Base-by-base conservation (phyloP, 2,113 vertebrate genomes). In the Gymnarchus niloticus region DNA sequence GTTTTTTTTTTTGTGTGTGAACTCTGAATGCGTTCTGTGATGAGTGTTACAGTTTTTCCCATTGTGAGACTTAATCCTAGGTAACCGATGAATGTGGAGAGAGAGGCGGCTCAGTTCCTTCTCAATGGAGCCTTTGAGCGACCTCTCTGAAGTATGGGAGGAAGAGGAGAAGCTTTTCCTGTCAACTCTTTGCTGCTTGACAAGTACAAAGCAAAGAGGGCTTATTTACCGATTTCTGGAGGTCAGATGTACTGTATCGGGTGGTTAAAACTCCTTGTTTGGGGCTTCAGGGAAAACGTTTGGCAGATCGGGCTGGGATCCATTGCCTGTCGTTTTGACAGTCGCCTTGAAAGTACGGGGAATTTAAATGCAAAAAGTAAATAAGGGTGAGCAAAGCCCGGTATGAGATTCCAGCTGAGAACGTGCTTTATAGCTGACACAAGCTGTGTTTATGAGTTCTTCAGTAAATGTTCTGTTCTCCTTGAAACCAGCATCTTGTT, bases 91-190 rank as follows among this genome's bases (percentile, higher is more conserved):
- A 73, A 76, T 28, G 61, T 73, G 48, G 49, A 14, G 61, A 14
- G 7, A 84, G 28, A 21, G 51, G 69, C 28, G 4, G 48, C 33
- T 41, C 6, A 52, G 52, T 3, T 48, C 19, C 6, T 44, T 85
- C 37, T 85, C 84, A 85, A 41, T 78, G 84, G 73, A 25, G 52
- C 37, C 54, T 77, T 85, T 85, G 69, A 56, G 21, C 44, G 23
- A n/a, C 51, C 49, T 33, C 19, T 37, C 8, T 56, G 33, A 23
- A 78, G 69, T 52, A 4, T 0, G 1, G 65, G 10, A 85, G 2
- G 8, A 4, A 48, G 69, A 41, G 49, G 8, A 54, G 21, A 10
- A 1, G 4, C 41, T 33, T 69, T 56, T 49, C 69, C 84, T 19
- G 2, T 6, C 49, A 44, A 21, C 84, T 49, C 4, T 51, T 56